phyloP scores from a whole-genome alignment of 2,888 invertebrate species.

The Temnothorax ravouxi region DNA sequence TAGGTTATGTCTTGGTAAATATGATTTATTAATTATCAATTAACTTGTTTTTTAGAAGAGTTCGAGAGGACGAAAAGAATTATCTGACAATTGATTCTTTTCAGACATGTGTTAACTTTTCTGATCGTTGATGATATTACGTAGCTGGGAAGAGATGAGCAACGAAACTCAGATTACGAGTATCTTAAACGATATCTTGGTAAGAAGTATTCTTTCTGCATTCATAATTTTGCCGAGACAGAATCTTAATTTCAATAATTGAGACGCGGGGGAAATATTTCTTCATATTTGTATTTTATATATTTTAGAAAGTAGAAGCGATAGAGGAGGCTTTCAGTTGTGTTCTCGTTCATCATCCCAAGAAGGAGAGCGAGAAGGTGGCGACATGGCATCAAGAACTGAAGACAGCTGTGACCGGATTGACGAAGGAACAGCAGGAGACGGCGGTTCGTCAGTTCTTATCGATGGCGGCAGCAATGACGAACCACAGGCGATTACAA shows the following conservation, averaged over 20 bases:
- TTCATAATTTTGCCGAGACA: not conserved
- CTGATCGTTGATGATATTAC: not conserved
- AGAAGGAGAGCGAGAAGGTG: conserved; percentile 90
- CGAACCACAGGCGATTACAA: conserved; percentile 92
- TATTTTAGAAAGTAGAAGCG: conserved; percentile 91
- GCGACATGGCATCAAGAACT: conserved; percentile 91
- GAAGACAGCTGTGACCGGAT: conserved; percentile 89
- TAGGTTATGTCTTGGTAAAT: conserved; percentile 1
- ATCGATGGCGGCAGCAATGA: conserved; percentile 90
- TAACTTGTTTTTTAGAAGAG: not conserved
- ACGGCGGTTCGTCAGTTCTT: conserved; percentile 92
- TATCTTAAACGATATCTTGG: conserved; percentile 90
- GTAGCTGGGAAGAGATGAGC: conserved; percentile 86
- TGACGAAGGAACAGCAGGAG: conserved; percentile 92
- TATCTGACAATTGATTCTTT: not conserved
- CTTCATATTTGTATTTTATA: conserved; percentile 84
- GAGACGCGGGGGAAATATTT: not conserved
- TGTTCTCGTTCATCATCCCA: conserved; percentile 93
- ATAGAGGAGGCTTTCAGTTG: conserved; percentile 97
- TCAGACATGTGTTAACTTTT: not conserved
- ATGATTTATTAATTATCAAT: not conserved
- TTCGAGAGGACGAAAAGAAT: not conserved
- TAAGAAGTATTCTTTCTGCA: conserved; percentile 79
- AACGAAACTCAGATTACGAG: conserved; percentile 89
- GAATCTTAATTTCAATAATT: not conserved